Base-by-base conservation (phyloP, 2,888 invertebrate species). In the Leptopilina drosophilae region DNA sequence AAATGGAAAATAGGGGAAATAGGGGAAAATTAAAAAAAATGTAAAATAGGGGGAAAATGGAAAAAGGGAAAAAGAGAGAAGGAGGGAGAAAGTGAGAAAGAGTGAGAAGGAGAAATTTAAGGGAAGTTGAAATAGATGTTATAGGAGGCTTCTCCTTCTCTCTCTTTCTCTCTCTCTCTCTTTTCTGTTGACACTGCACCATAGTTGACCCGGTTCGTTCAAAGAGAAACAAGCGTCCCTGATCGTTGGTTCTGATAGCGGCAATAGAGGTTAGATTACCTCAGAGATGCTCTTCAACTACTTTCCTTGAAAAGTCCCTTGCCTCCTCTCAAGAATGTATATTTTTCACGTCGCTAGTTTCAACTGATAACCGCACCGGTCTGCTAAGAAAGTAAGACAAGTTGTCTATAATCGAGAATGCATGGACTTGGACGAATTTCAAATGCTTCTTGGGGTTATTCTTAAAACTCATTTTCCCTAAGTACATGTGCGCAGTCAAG, bases 231-330 rank as follows among this genome's bases (percentile, higher is more conserved):
- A 88, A 87, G 87, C 84, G 81, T 62, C 83, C 81, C 88, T 82
- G 89, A 89, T 89, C 89, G 88, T 79, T 82, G 81, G 67, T 86
- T 14, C 88, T 86, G 89, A 89, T 89, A 89, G 85, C 82, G 84
- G 87, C 88, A 89, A 89, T 89, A 88, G 87, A 86, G 88, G 88
- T 88, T 87, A 89, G 89, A 89, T 89, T 89, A 89, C 89, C 79
- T 87, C 87, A 87, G 88, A 79, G 87, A 87, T 88, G 85, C 87
- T 87, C 86, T 84, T 64, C 73, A 56, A 73, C 56, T 33, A 79
- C 64, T 64, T 83, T 79, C 64, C 76, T 80, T 76, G 26, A 33
- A 64, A 76, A 20, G 62, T 14, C 14, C 64, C 64, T 64, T 15
- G 15, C 62, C 40, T 64, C n/a, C 15, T 64, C 64, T 76, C 6